Conservation (phyloP, 2,888 invertebrate genomes). For the Thelaira solivaga region DNA sequence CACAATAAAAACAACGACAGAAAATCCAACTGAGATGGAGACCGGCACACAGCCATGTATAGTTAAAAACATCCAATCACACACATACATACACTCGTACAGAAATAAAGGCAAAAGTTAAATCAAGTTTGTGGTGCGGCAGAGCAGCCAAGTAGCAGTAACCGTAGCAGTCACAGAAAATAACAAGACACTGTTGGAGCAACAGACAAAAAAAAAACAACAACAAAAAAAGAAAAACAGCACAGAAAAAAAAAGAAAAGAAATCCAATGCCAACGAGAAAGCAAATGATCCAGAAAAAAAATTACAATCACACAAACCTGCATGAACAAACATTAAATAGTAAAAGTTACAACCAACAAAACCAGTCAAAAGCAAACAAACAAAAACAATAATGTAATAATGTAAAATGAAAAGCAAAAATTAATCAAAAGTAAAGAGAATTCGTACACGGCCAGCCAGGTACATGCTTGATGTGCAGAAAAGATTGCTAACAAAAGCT, state of each 20-base stretch:
- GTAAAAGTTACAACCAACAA: conserved; percentile 40
- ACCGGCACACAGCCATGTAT: conserved; percentile 28
- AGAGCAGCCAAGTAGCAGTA: conserved; percentile 6
- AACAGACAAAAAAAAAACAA: conserved; percentile 9
- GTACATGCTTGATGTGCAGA: neutral
- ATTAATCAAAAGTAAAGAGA: neutral
- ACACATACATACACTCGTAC: conserved; percentile 24
- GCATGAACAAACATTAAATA: conserved; percentile 33
- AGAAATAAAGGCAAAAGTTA: conserved; percentile 24
- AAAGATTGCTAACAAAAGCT: neutral
- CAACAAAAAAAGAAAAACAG: neutral
- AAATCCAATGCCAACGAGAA: conserved; percentile 49
- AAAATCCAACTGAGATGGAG: conserved; percentile 45
- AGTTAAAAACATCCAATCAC: conserved; percentile 40
- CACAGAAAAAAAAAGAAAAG: conserved; percentile 17
- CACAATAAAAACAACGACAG: conserved; percentile 31
- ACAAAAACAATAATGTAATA: conserved; percentile 4
- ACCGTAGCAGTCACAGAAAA: conserved; percentile 20
- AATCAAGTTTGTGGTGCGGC: conserved; percentile 8
- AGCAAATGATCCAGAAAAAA: conserved; percentile 54
- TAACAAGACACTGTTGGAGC: conserved; percentile 16
- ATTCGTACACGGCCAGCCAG: neutral
- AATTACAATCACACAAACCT: conserved; percentile 31
- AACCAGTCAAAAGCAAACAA: conserved; percentile 32
- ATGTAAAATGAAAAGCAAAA: conserved; percentile 10